phyloP scores from a whole-genome alignment of 2,888 invertebrate species.

The Drosophila lutescens region DNA sequence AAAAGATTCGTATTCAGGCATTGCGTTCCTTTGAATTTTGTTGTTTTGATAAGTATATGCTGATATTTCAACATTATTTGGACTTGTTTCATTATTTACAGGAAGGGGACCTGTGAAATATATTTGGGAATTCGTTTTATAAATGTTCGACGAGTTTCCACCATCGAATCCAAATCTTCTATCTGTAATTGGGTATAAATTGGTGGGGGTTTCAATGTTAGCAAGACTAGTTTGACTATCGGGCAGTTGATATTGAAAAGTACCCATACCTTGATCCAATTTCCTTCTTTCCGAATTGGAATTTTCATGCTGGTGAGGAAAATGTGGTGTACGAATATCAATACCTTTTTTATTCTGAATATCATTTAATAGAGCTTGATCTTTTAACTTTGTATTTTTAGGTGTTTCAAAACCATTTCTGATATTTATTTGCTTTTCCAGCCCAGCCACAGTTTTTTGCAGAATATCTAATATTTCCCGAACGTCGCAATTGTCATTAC shows the following conservation, averaged over 20 bases:
- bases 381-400: not conserved
- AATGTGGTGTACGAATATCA: not conserved
- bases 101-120: not conserved
- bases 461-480: slow-evolving; percentile 45
- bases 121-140: not conserved
- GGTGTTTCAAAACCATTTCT: not conserved
- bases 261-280: rapidly evolving
- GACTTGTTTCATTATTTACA: not conserved
- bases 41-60: not conserved
- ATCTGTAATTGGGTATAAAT: too few species aligned
- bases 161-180: not conserved
- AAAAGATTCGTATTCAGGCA: not conserved
- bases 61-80: not conserved
- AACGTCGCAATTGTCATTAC: slow-evolving; percentile 43
- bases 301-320: too few species aligned
- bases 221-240: not conserved
- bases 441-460: slow-evolving; percentile 44
- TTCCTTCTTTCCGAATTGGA: too few species aligned
- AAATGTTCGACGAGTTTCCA: not conserved
- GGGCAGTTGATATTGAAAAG: not conserved
- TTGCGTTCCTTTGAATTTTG: not conserved
- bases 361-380: not conserved
- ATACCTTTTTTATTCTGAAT: not conserved
- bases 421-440: slow-evolving; percentile 39
- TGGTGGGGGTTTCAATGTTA: not conserved